phyloP scores from a whole-genome alignment of 2,888 invertebrate species.

The Caenorhabditis sp. region DNA sequence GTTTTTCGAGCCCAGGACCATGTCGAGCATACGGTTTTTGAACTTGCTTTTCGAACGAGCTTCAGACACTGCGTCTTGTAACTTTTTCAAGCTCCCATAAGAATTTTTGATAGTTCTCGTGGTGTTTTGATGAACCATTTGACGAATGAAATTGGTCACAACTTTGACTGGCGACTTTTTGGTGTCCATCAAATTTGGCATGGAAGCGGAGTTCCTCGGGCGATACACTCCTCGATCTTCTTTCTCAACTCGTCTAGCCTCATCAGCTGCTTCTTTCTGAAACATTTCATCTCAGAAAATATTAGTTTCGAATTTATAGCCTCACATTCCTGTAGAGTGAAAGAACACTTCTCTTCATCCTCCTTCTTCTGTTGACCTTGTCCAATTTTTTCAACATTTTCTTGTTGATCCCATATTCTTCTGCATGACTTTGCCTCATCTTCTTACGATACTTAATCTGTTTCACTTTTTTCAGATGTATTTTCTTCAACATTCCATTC shows the following conservation, averaged over 20 bases:
- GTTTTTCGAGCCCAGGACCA: constrained; percentile 55
- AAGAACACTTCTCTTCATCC: constrained; percentile 42
- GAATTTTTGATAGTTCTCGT: constrained; percentile 14
- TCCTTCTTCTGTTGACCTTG: constrained; percentile 7
- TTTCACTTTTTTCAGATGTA: constrained; percentile 18
- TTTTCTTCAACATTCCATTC: constrained; percentile 12
- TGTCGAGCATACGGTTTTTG: constrained; percentile 57
- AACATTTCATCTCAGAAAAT: too few relatives aligned
- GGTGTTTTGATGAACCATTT: constrained; percentile 4
- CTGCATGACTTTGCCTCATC: constrained; percentile 9
- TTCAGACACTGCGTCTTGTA: constrained; percentile 43
- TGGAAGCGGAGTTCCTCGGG: constrained; percentile 19
- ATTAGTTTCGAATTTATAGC: too few relatives aligned
- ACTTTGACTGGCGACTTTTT: constrained; percentile 29
- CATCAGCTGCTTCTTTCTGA: constrained; percentile 39
- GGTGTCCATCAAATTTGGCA: constrained; percentile 20
- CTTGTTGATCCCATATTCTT: constrained; percentile 7
- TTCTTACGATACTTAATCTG: constrained; percentile 15
- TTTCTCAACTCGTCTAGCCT: constrained; percentile 39
- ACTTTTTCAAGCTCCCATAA: constrained; percentile 23
- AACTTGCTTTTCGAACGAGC: constrained; percentile 34
- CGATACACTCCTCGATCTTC: constrained; percentile 17
- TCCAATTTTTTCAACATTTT: constrained; percentile 17
- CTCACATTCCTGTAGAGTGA: constrained; percentile 46
- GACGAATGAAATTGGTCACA: constrained; percentile 21